Evolutionary conservation across 37 sponge, comb jelly and placozoan species (phyloP), one percentile per base, ranked within the genome.

Genomic region (Beroe forskalii): DNA sequence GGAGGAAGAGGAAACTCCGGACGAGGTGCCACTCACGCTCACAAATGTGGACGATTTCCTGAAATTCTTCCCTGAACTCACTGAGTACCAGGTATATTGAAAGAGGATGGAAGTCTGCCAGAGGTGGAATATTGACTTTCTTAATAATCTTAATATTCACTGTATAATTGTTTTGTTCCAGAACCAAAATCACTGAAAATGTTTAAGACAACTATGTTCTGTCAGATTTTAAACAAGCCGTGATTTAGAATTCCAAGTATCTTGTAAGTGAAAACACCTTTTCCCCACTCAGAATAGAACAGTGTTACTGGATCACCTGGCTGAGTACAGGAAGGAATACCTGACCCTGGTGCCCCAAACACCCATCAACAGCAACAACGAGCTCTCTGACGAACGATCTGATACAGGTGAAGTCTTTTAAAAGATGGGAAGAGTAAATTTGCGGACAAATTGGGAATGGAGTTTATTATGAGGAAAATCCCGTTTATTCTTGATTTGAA

Each of bases 331-430:
- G 22, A 80, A 80, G 55, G 86, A 80, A 25, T 80, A 42, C 55
- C 27, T 44, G 30, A 44, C 43, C 22, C 55, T 80, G 30, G 44
- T 44, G 3, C 86, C 86, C 27, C 55, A 44, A 24, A 80, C 86
- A 4, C 86, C 86, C 24, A 80, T 43, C 27, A 80, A 80, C 86
- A 80, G 86, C 48, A 32, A 80, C 25, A 80, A 80, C 55, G 86
- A 80, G 40, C 86, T 80, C 14, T 44, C 55, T n/a, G 86, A 80
- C 39, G 72, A 69, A 37, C 36, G 72, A 12, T 69, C 72, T 12
- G 72, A 69, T 36, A 69, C 72, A 9, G 72, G 72, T 69, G 4
- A 63, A 23, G n/a, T n/a, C n/a, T n/a, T n/a, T n/a, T n/a, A n/a
- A n/a, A n/a, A n/a, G n/a, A n/a, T n/a, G n/a, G n/a, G n/a, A n/a